A percentile compares a stretch with the other conserved stretches of the same genome.
Evolutionary conservation across 92 coral and sea anemone species (phyloP).

Genomic region (Metridium senile): DNA sequence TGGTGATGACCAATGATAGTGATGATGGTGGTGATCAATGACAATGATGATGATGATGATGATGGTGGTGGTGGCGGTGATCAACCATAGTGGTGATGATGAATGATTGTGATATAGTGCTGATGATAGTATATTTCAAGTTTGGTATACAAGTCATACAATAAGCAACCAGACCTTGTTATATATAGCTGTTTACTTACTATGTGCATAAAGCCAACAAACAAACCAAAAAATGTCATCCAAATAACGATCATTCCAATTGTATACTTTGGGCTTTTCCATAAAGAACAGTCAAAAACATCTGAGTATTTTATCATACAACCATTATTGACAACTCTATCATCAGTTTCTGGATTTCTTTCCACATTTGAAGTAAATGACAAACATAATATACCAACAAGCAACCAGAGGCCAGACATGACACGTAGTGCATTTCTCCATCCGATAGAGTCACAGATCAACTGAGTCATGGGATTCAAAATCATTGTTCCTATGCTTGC

Average conservation of each 20-base stretch:
- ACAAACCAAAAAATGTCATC: constrained; percentile 18
- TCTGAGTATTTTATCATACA: neutral
- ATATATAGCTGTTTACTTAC: constrained; percentile 25
- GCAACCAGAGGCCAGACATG: constrained; percentile 14
- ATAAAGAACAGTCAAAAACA: neutral
- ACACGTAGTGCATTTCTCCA: constrained; percentile 53
- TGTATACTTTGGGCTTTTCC: constrained; percentile 7
- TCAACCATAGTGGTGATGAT: too few relatives aligned
- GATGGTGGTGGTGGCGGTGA: too few relatives aligned
- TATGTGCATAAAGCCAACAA: constrained; percentile 8
- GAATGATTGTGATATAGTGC: too few relatives aligned
- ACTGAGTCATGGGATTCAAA: constrained; percentile 35
- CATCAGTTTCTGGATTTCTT: neutral
- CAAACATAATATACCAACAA: constrained; percentile 15
- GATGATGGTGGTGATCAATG: too few relatives aligned
- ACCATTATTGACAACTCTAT: neutral
- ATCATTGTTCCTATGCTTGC: constrained; percentile 42
- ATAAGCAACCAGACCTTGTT: too few relatives aligned
- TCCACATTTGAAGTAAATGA: constrained; percentile 34
- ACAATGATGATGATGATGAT: too few relatives aligned
- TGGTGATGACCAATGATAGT: too few relatives aligned
- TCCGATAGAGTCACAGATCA: constrained; percentile 27
- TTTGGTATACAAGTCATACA: too few relatives aligned
- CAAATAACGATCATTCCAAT: constrained; percentile 12
- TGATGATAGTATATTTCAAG: too few relatives aligned